phyloP scores from a whole-genome alignment of 2,888 invertebrate genomes.

The Melanchra persicariae region DNA sequence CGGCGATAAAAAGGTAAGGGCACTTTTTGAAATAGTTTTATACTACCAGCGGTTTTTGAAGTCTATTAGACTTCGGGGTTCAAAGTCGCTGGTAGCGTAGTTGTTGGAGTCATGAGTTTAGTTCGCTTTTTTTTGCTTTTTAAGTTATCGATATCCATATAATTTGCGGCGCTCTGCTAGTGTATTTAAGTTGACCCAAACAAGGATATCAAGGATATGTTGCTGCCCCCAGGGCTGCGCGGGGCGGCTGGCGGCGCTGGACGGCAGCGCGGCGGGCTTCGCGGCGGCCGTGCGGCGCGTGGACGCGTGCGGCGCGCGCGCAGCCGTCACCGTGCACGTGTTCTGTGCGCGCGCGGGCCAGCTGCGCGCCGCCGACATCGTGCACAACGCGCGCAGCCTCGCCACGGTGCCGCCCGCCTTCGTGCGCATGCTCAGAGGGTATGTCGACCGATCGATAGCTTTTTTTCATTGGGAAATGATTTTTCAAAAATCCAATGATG shows the following conservation, averaged over 20 bases:
- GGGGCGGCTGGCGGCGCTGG: constrained; percentile 93
- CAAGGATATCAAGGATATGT: too few relatives aligned
- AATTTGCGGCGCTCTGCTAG: too few relatives aligned
- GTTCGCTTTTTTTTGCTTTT: too few relatives aligned
- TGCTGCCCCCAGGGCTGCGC: constrained; percentile 75
- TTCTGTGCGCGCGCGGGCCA: constrained; percentile 98
- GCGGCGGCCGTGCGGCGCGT: constrained; percentile 94
- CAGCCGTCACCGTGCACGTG: constrained; percentile 97
- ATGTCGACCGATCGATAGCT: not conserved
- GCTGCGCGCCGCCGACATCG: constrained; percentile 94
- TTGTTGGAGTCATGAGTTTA: too few relatives aligned
- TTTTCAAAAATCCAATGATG: too few relatives aligned
- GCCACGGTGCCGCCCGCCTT: constrained; percentile 92
- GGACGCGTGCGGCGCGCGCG: constrained; percentile 96
- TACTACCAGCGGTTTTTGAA: not conserved
- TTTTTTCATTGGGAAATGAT: too few relatives aligned
- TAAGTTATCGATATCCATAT: too few relatives aligned
- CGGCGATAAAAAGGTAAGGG: constrained; percentile 85
- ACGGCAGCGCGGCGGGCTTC: constrained; percentile 93
- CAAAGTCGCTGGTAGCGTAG: too few relatives aligned
- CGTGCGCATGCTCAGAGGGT: constrained; percentile 82
- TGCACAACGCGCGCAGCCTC: constrained; percentile 93
- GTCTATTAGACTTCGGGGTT: too few relatives aligned
- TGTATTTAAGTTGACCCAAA: too few relatives aligned
- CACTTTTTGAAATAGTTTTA: not conserved